These are phyloP conservation scores for Diogma glabrata DNA, from an alignment of 2,888 invertebrate genomes.

Conservation along the genomic window DNA sequence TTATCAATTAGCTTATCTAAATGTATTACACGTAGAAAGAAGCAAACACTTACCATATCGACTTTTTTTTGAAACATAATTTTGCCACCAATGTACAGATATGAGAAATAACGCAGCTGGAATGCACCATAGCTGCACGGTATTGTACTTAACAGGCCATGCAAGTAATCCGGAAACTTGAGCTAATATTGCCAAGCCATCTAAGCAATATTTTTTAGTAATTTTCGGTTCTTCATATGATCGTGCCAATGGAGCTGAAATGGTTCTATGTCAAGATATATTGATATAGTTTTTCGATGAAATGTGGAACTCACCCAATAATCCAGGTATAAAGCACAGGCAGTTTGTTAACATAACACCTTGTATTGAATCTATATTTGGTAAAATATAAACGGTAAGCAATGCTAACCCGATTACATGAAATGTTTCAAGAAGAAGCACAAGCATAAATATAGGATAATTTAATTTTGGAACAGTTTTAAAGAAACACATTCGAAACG, in stretches of 20 bases:
- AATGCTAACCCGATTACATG: slow-evolving; percentile 67
- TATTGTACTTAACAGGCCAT: slow-evolving; percentile 50
- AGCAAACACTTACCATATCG: not conserved
- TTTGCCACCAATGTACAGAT: slow-evolving; percentile 78
- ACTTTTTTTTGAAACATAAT: slow-evolving; percentile 46
- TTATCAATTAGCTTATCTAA: too few relatives aligned
- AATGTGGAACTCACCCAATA: slow-evolving; percentile 28
- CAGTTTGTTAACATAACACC: slow-evolving; percentile 78
- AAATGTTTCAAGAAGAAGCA: slow-evolving; percentile 59
- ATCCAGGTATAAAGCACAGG: slow-evolving; percentile 66
- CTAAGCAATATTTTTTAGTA: too few relatives aligned
- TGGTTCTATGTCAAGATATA: too few relatives aligned
- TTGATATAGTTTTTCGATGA: too few relatives aligned
- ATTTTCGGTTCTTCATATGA: too few relatives aligned
- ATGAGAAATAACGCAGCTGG: slow-evolving; percentile 53
- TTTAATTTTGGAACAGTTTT: slow-evolving; percentile 51
- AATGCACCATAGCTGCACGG: slow-evolving; percentile 43
- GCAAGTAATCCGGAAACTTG: slow-evolving; percentile 56
- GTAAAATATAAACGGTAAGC: slow-evolving; percentile 63
- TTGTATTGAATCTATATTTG: slow-evolving; percentile 67
- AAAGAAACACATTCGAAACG: slow-evolving; percentile 59
- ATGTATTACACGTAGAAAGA: too few relatives aligned
- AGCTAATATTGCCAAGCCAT: slow-evolving; percentile 47
- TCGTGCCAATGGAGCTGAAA: too few relatives aligned
- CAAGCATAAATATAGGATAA: slow-evolving; percentile 17